A percentile compares a stretch with the other conserved stretches of the same genome.
Conservation (phyloP, 2,113 vertebrate genomes). For the Nesospiza acunhae region DNA sequence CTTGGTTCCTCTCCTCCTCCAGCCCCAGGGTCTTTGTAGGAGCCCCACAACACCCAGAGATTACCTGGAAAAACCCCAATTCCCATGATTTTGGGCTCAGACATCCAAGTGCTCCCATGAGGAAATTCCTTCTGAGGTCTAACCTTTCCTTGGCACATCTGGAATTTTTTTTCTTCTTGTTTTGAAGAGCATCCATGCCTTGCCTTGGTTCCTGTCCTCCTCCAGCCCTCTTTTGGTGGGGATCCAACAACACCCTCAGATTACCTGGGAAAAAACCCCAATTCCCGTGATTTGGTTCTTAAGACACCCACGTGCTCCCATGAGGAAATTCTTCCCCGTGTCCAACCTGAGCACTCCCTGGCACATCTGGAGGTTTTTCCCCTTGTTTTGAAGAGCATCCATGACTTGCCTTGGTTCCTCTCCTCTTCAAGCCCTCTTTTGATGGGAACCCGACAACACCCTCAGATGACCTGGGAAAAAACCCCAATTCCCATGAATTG, state of each 20-base stretch:
- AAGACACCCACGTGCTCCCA: no score
- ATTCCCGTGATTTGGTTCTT: no score
- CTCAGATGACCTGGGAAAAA: background rate
- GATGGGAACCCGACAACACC: background rate
- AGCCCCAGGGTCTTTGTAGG: no score
- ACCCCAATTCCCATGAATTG: background rate
- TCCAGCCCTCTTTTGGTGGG: no score
- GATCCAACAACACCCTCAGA: no score
- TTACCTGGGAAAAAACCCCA: no score
- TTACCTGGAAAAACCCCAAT: no score
- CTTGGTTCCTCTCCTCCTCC: no score
- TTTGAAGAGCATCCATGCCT: background rate
- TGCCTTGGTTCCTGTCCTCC: no score
- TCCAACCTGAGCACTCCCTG: accelerated
- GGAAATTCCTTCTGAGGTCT: background rate
- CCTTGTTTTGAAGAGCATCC: background rate
- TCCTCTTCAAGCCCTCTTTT: background rate
- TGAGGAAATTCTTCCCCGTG: accelerated
- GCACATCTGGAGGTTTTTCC: accelerated
- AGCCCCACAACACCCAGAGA: no score
- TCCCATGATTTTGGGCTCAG: accelerated
- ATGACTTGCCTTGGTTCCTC: background rate
- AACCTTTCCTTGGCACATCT: no score
- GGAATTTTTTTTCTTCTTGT: no score
- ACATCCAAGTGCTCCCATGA: background rate